Base-by-base conservation (phyloP, 1,140 invertebrate species). In the Drosophila ercepeae region DNA sequence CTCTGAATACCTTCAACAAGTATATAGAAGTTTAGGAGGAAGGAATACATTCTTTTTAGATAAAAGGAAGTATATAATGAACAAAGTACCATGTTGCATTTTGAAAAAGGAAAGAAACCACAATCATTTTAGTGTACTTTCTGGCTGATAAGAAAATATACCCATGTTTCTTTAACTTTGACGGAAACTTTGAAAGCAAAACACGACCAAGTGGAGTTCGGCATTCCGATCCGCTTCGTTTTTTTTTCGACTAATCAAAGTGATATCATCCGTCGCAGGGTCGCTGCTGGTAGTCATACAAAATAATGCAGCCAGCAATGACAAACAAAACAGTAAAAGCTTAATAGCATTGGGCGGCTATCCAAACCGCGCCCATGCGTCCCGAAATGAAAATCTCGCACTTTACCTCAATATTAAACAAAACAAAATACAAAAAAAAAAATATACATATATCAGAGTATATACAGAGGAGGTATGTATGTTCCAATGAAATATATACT, bases 211-310 rank as follows among this genome's bases (percentile, higher is more conserved):
- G 14, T 2, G 1, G 13, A 39, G 34, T n/a, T 39, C 13, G 34
- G 34, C 11, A 14, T n/a, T 16, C 34, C 13, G 14, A 18, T 9
- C 36, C 16, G 9, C 34, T 19, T 52, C 44, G 54, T 36, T 1
- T n/a, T 36, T 1, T n/a, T 19, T 27, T 53, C 32, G 9, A 19
- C 9, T 11, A 32, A 1, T 13, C 41, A n/a, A 21, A 27, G 34
- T 67, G 63, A 67, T 67, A 67, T 67, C 63, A 67, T 67, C 63
- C 63, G 67, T 67, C 63, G 25, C 61, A 3, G 45, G n/a, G 29
- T 32, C 4, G 36, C 13, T 16, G 36, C 36, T 16, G 13, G 4
- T 13, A 9, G 4, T 13, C 9, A 16, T 14, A 16, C 36, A 32
- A 51, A 51, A 67, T 21, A 44, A 44, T 67, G 63, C 63, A 67